These are phyloP conservation scores for Callaeas wilsoni DNA, from an alignment of 2,113 vertebrate species.

Conservation along the genomic window DNA sequence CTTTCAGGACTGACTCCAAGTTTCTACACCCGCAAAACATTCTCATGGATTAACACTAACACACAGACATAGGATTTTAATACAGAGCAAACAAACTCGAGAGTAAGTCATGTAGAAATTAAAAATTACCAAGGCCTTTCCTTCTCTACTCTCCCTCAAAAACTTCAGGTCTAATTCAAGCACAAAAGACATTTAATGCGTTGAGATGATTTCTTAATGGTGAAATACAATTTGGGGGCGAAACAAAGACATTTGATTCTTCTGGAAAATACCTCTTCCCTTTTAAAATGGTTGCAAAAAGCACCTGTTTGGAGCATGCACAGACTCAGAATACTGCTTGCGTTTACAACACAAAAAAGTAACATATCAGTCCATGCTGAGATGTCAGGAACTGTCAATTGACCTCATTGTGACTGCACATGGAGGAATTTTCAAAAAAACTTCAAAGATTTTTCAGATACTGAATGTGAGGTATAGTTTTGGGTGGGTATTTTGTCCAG, in stretches of 20 bases:
- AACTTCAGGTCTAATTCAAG: not conserved
- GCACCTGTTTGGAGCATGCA: not conserved
- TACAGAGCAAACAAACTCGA: not conserved
- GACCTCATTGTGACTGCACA: not conserved
- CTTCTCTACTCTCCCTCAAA: not conserved
- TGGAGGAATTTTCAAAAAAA: not conserved
- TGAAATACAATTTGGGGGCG: not conserved
- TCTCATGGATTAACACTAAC: not conserved
- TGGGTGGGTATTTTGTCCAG: not conserved
- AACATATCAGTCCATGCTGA: not conserved
- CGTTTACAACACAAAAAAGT: not conserved
- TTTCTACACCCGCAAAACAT: conserved; percentile 21
- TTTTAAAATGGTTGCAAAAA: not conserved
- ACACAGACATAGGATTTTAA: not conserved
- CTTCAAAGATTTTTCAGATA: not conserved
- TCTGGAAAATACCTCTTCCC: not conserved
- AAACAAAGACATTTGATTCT: not conserved
- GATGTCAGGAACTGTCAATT: not conserved
- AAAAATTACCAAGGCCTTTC: not conserved
- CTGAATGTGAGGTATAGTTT: not conserved
- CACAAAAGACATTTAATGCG: not conserved
- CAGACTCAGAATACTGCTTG: not conserved
- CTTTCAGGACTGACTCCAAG: conserved; percentile 19
- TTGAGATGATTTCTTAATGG: not conserved
- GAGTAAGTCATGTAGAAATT: not conserved